Evolutionary conservation across 2,797 vertebrate genomes (phyloP).

Genomic region (Halcyon leucocephala): DNA sequence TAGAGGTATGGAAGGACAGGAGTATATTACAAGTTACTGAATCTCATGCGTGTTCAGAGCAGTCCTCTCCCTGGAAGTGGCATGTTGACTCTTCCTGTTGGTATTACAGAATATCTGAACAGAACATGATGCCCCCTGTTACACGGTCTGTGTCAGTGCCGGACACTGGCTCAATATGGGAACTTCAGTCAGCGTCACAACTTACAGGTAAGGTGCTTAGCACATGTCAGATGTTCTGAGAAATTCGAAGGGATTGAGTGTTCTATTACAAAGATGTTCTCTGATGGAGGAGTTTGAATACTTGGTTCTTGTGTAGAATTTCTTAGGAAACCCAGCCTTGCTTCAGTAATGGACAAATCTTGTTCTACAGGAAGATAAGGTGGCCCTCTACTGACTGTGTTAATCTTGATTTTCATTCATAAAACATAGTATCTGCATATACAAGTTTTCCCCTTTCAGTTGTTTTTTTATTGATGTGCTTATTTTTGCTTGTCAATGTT

Average conservation of each 20-base stretch:
- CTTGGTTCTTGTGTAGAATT: not conserved
- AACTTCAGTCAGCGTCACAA: slow-evolving; percentile 93
- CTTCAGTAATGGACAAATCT: not conserved
- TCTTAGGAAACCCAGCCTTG: not conserved
- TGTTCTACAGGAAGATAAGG: not conserved
- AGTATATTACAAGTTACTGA: slow-evolving; percentile 20
- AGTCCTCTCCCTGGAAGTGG: not conserved
- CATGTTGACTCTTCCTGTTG: slow-evolving; percentile 66
- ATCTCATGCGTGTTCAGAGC: not conserved
- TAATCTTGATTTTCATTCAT: not conserved
- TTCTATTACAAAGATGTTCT: not conserved
- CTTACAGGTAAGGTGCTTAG: slow-evolving; percentile 82
- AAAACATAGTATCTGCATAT: not conserved
- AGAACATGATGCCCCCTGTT: slow-evolving; percentile 88
- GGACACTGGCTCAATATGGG: slow-evolving; percentile 96
- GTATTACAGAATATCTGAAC: slow-evolving; percentile 85
- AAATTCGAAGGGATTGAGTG: not conserved
- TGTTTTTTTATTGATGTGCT: not conserved
- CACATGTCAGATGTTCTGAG: not conserved
- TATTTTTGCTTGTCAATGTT: slow-evolving; percentile 52
- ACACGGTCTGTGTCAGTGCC: slow-evolving; percentile 92
- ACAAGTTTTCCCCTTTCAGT: not conserved
- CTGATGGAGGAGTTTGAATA: not conserved
- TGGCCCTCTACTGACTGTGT: not conserved
- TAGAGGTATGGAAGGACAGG: slow-evolving; percentile 33